Evolutionary conservation across 2,888 invertebrate species (phyloP).

Genomic region (Apamea anceps): DNA sequence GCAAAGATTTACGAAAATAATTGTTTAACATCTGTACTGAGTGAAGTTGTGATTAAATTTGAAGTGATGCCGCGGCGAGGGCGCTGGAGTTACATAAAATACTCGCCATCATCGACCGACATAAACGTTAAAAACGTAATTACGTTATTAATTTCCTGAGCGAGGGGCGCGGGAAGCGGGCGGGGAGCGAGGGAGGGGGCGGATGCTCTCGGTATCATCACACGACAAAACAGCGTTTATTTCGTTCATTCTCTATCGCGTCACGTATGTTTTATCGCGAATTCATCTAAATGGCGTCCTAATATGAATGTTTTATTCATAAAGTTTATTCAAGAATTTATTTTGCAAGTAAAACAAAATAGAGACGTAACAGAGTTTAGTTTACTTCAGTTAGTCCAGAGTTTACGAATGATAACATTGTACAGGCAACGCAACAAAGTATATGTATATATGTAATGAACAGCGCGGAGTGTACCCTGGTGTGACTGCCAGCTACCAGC

Average conservation of each 20-base stretch:
- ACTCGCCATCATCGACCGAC: slow-evolving; percentile 61
- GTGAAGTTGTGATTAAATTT: slow-evolving; percentile 70
- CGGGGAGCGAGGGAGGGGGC: neutral
- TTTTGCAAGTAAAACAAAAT: slow-evolving; percentile 16
- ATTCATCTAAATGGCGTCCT: slow-evolving; percentile 33
- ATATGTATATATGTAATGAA: neutral
- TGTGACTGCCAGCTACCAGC: neutral
- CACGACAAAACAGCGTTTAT: slow-evolving; percentile 23
- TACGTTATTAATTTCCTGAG: slow-evolving; percentile 52
- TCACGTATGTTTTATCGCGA: slow-evolving; percentile 48
- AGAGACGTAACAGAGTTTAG: neutral
- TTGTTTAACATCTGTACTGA: slow-evolving; percentile 43
- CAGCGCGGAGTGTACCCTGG: neutral
- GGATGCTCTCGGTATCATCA: slow-evolving; percentile 4
- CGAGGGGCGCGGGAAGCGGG: neutral
- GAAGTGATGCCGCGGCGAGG: slow-evolving; percentile 64
- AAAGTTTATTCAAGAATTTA: slow-evolving; percentile 13
- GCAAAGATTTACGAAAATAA: slow-evolving; percentile 30
- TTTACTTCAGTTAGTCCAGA: neutral
- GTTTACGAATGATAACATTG: neutral
- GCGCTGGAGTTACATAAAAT: slow-evolving; percentile 65
- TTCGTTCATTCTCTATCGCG: slow-evolving; percentile 32
- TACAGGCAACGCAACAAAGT: neutral
- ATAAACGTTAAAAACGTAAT: slow-evolving; percentile 59
- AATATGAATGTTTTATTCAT: slow-evolving; percentile 56